A percentile compares a stretch with the other conserved stretches of the same genome.
Conservation (phyloP, 2,797 vertebrate genomes). For the Eremophila alpestris region DNA sequence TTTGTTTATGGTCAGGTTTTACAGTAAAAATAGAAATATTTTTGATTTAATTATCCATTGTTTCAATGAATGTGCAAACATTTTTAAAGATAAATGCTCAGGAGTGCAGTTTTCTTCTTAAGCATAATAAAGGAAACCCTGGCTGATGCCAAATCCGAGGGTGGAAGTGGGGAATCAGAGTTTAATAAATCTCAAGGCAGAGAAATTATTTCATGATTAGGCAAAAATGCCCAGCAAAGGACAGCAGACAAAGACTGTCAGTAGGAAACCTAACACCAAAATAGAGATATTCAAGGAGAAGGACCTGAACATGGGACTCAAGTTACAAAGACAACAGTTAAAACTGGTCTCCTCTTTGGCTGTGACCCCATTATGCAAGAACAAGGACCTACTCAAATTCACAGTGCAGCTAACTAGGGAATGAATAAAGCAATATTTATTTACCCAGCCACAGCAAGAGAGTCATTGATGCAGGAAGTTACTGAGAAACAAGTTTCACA, state of each 20-base stretch:
- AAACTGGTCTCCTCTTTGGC: background rate
- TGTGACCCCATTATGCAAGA: background rate
- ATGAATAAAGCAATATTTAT: slow-evolving; percentile 55
- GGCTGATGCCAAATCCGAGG: background rate
- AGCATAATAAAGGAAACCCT: background rate
- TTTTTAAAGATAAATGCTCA: slow-evolving; percentile 14
- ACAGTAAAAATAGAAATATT: slow-evolving; percentile 8
- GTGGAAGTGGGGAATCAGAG: background rate
- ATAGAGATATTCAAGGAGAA: background rate
- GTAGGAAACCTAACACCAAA: background rate
- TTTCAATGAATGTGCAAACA: background rate
- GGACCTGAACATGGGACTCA: background rate
- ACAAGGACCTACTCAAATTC: slow-evolving; percentile 26
- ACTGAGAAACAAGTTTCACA: background rate
- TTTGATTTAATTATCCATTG: background rate
- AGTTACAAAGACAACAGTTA: slow-evolving; percentile 5
- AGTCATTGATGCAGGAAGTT: background rate
- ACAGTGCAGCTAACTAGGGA: slow-evolving; percentile 5
- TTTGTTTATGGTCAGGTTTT: slow-evolving; percentile 19
- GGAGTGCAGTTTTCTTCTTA: background rate
- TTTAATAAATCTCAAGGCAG: background rate
- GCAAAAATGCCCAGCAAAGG: background rate
- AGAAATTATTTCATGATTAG: background rate
- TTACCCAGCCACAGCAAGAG: background rate
- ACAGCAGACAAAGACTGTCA: background rate